Evolutionary conservation across 2,797 vertebrate species (phyloP).

Genomic region (Otolemur crassicaudatus): DNA sequence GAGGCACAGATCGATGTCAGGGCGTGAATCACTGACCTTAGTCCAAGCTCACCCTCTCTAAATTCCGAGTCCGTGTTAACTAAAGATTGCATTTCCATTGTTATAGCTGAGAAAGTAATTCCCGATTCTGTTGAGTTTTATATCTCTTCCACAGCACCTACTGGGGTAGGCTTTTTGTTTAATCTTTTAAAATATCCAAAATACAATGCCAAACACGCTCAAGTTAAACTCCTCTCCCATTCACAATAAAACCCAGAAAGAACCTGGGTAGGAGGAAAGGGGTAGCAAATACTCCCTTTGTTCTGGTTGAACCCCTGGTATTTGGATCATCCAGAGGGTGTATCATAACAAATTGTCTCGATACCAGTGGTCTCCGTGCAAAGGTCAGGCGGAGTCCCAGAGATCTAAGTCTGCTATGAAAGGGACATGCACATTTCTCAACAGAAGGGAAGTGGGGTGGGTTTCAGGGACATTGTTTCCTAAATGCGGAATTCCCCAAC

Average conservation of each 20-base stretch:
- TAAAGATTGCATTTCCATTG: background rate
- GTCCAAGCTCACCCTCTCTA: background rate
- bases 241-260: background rate
- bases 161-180: background rate
- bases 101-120: background rate
- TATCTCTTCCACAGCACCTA: background rate
- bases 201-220: constrained; percentile 43
- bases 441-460: background rate
- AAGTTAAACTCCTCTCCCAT: background rate
- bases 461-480: background rate
- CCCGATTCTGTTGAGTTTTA: background rate
- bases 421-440: constrained; percentile 24
- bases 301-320: background rate
- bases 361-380: background rate
- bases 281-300: background rate
- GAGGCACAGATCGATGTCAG: background rate
- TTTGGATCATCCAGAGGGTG: background rate
- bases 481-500: background rate
- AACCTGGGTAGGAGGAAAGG: background rate
- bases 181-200: background rate
- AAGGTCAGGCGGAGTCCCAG: constrained; percentile 28
- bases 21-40: background rate
- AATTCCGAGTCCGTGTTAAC: background rate
- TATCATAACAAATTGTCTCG: background rate
- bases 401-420: background rate